Evolutionary conservation across 1,140 invertebrate species (phyloP).

Genomic region (Gyrodactylus salaris): DNA sequence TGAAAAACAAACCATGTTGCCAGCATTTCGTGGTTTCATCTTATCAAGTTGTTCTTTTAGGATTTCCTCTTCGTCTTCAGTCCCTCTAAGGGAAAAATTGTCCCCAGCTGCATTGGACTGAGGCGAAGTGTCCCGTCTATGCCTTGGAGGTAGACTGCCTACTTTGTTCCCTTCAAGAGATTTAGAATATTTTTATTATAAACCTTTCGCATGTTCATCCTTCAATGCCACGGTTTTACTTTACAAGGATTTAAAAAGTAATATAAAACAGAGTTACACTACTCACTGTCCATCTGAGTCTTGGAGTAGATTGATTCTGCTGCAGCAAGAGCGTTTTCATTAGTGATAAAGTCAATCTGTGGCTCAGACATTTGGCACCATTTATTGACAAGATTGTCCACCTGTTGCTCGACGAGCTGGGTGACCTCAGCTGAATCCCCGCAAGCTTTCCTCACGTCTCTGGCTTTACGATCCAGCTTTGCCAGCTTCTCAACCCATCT

Average conservation of each 20-base stretch:
- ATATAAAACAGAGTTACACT: no score
- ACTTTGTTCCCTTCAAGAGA: background rate
- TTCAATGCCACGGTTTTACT: no score
- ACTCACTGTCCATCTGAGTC: no score
- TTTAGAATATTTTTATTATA: no score
- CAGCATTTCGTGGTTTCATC: background rate
- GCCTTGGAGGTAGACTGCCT: background rate
- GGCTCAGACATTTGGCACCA: background rate
- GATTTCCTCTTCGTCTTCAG: background rate
- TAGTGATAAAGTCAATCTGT: background rate
- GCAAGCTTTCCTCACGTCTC: background rate
- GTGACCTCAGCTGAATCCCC: background rate
- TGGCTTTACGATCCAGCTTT: background rate
- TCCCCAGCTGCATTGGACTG: background rate
- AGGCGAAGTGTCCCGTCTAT: background rate
- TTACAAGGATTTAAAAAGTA: no score
- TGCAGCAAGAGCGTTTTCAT: background rate
- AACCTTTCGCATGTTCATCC: no score
- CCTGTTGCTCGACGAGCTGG: background rate
- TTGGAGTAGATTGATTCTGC: background rate
- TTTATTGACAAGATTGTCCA: background rate
- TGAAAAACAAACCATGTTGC: no score
- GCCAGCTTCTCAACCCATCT: background rate
- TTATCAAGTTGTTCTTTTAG: background rate
- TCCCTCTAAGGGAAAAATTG: no score